phyloP scores from a whole-genome alignment of 1,140 invertebrate genomes.

The Ruditapes philippinarum region DNA sequence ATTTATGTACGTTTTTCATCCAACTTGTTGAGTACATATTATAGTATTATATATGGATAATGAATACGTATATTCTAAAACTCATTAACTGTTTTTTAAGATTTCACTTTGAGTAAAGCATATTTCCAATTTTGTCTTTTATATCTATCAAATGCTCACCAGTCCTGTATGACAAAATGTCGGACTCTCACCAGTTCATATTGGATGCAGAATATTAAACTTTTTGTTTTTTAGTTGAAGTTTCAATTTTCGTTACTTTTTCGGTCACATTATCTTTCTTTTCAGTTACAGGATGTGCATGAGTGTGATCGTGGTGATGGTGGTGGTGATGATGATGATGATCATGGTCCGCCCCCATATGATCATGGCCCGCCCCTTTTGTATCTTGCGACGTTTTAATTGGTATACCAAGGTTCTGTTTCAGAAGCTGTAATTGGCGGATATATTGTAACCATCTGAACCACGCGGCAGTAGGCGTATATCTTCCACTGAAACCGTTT shows the following conservation, averaged over 20 bases:
- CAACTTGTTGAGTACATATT: no score
- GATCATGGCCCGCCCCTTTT: neutral
- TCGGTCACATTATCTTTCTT: neutral
- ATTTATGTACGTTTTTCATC: no score
- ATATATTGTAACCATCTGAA: constrained; percentile 39
- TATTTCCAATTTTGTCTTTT: no score
- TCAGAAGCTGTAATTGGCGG: neutral
- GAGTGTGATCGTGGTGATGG: neutral
- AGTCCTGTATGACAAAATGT: no score
- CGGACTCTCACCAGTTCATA: no score
- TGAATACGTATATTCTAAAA: no score
- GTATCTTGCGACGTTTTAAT: neutral
- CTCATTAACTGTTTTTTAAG: no score
- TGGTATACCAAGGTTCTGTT: constrained; percentile 35
- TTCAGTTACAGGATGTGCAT: neutral
- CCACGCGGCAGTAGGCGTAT: constrained; percentile 42
- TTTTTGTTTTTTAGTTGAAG: neutral
- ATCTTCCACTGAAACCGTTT: neutral
- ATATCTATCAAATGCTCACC: no score
- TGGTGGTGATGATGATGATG: neutral
- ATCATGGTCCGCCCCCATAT: neutral
- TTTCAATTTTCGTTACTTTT: neutral
- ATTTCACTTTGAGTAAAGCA: no score
- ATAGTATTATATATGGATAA: no score
- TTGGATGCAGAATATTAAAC: no score